Percentiles rank a stretch among this genome's conserved stretches.
These are phyloP conservation scores for Spilogale gracilis DNA, from an alignment of 2,113 vertebrate species.

Conservation along the genomic window DNA sequence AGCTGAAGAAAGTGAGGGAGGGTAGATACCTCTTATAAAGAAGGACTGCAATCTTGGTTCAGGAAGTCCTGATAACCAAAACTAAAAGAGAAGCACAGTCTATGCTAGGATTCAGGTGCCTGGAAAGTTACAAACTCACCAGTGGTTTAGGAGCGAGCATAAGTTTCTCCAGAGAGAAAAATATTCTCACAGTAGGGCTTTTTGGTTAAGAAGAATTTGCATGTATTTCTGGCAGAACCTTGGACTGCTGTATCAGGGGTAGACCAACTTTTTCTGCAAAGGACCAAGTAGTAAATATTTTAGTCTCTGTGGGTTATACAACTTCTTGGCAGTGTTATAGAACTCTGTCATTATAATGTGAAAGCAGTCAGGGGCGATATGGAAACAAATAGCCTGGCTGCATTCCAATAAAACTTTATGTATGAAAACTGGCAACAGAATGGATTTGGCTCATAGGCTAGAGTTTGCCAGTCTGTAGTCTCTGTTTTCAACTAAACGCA, in stretches of 20 bases:
- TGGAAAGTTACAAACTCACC: not conserved
- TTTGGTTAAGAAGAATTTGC: not conserved
- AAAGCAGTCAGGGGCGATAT: not conserved
- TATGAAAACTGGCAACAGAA: not conserved
- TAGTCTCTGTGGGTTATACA: not conserved
- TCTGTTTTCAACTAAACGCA: not conserved
- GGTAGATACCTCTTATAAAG: not conserved
- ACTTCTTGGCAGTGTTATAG: not conserved
- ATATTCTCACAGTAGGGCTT: not conserved
- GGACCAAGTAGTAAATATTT: not conserved
- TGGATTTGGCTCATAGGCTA: not conserved
- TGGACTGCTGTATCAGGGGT: not conserved
- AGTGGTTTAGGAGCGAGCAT: not conserved
- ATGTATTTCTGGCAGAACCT: not conserved
- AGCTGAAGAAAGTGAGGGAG: not conserved
- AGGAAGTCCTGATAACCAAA: not conserved
- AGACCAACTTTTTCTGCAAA: not conserved
- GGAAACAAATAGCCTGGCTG: not conserved
- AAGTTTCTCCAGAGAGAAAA: not conserved
- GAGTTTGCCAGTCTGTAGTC: not conserved
- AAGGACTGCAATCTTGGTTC: not conserved
- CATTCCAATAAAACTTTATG: not conserved
- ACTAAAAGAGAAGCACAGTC: not conserved
- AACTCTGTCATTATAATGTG: not conserved
- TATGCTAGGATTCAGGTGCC: not conserved